Evolutionary conservation across 2,888 invertebrate genomes (phyloP).

Genomic region (Netelia fuscicornis): DNA sequence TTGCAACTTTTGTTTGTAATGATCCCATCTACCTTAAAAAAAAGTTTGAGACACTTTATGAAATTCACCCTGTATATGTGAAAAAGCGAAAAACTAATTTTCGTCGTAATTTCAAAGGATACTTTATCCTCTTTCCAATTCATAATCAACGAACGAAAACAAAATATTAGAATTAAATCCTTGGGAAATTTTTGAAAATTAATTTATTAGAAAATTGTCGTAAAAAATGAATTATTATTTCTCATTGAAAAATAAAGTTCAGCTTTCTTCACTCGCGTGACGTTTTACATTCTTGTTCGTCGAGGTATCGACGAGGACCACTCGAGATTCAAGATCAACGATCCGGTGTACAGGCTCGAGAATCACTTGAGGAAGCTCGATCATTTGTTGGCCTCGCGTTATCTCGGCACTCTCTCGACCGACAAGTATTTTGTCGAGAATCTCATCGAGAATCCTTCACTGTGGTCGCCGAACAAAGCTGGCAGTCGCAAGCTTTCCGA

Average conservation of each 20-base stretch:
- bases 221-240: not conserved
- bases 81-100: not conserved
- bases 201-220: not conserved
- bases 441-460: conserved; percentile 77
- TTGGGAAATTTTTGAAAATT: too few relatives aligned
- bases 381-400: conserved; percentile 83
- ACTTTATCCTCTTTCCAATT: too few relatives aligned
- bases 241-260: not conserved
- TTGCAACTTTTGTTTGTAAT: too few relatives aligned
- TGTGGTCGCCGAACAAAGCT: conserved; percentile 82
- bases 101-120: not conserved
- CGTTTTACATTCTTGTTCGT: not conserved
- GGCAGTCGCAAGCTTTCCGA: conserved; percentile 79
- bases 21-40: too few relatives aligned
- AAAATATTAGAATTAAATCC: too few relatives aligned
- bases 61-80: too few relatives aligned
- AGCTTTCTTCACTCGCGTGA: not conserved
- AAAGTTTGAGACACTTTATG: too few relatives aligned
- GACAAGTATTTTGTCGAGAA: conserved; percentile 85
- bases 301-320: conserved; percentile 78
- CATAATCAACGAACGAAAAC: too few relatives aligned
- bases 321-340: conserved; percentile 77
- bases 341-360: conserved; percentile 69
- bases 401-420: conserved; percentile 83
- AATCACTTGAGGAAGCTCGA: conserved; percentile 69